phyloP scores from a whole-genome alignment of 64 coral and sea anemone species.

The Pocillopora damicornis region DNA sequence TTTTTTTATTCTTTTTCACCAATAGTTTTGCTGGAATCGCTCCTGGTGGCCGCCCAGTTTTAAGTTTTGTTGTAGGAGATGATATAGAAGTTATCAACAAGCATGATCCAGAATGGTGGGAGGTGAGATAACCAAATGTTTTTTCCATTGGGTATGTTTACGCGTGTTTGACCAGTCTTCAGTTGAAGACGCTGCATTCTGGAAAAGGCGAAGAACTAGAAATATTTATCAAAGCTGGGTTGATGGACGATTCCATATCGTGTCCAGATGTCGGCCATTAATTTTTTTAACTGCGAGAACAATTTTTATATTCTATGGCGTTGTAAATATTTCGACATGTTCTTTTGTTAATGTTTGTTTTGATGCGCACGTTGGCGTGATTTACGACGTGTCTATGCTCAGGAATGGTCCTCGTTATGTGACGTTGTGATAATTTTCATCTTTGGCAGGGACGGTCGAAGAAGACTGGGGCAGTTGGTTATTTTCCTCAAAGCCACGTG shows the following conservation, averaged over 20 bases:
- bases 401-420: neutral
- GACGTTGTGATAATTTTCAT: neutral
- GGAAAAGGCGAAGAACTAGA: too few relatives aligned
- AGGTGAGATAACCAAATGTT: constrained; percentile 29
- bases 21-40: constrained; percentile 71
- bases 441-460: constrained; percentile 50
- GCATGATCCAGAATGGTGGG: constrained; percentile 79
- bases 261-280: too few relatives aligned
- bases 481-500: constrained; percentile 74
- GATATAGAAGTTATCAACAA: constrained; percentile 65
- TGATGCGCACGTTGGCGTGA: too few relatives aligned
- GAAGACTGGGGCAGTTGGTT: constrained; percentile 51
- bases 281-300: too few relatives aligned
- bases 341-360: too few relatives aligned
- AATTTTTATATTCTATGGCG: too few relatives aligned
- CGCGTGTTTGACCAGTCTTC: too few relatives aligned
- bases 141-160: neutral
- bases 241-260: too few relatives aligned
- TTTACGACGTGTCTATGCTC: too few relatives aligned
- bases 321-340: too few relatives aligned
- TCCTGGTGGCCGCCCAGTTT: constrained; percentile 42
- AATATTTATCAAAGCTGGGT: too few relatives aligned
- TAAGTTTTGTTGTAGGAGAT: constrained; percentile 62
- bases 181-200: too few relatives aligned
- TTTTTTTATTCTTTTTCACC: neutral